Evolutionary conservation across 2,888 invertebrate species (phyloP).

Genomic region (Coecobrya sp.): DNA sequence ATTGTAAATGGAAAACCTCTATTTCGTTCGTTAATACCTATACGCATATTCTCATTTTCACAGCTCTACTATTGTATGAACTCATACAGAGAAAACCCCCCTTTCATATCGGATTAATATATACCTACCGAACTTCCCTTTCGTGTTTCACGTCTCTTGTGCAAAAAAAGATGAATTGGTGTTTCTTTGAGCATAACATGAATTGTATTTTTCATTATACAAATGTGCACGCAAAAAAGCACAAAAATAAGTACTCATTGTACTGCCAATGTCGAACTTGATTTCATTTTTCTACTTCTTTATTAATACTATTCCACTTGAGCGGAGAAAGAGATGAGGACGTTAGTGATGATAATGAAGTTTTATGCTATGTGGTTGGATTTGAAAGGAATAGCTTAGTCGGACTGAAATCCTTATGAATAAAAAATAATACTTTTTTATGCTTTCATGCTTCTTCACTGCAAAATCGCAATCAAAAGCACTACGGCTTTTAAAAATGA

Average conservation of each 20-base stretch:
- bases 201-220: conserved; percentile 33
- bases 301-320: conserved; percentile 43
- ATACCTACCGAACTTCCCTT: conserved; percentile 24
- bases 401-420: background rate
- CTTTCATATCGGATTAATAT: conserved; percentile 41
- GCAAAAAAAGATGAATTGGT: conserved; percentile 57
- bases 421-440: conserved; percentile 4
- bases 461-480: background rate
- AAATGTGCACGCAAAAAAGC: conserved; percentile 29
- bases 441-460: background rate
- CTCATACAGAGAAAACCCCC: background rate
- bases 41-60: background rate
- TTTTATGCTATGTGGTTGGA: conserved; percentile 6
- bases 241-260: conserved; percentile 34
- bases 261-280: conserved; percentile 28
- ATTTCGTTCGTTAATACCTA: conserved; percentile 8
- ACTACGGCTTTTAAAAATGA: background rate
- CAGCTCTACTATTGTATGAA: background rate
- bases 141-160: conserved; percentile 43
- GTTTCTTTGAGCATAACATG: conserved; percentile 8
- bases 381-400: background rate
- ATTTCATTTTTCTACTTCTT: background rate
- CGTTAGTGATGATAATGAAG: conserved; percentile 9
- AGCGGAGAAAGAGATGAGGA: background rate
- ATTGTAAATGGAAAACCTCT: background rate